Evolutionary conservation across 2,888 invertebrate species (phyloP), one percentile per base, ranked within the genome.

Genomic region (Maniola hyperantus): DNA sequence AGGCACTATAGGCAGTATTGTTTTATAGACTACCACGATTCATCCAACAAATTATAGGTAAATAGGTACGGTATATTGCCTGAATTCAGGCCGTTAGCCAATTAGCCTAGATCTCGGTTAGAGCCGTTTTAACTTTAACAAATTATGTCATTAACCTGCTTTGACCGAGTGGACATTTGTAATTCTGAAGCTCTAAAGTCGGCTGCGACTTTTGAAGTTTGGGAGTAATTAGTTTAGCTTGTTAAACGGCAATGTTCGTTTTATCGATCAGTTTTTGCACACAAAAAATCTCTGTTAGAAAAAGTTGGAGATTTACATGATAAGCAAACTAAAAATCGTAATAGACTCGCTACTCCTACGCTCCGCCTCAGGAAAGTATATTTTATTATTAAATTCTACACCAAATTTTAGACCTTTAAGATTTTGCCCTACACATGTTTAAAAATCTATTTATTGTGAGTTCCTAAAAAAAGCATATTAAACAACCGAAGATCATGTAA

Each of bases 111-210:
- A 65, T 65, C 46, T 15, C 10, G 50, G 26, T 61, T 39, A 39
- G 55, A 55, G 39, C 54, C n/a, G 51, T 39, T 61, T 39, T 55
- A 60, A 55, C 61, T 39, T 55, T 61, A 62, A 66, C 61, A 61
- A 66, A 66, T 66, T 55, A 55, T 42, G 53, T 55, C 26, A 55
- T 64, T 59, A 67, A 11, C 34, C 50, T 6, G 18, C 11, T 42
- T 54, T 26, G 42, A 57, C 13, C 15, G 51, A 13, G 10, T 62
- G 48, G 20, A 39, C 55, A 15, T 26, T 61, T 55, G 48, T 61
- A 61, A 66, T 44, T 58, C 51, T 11, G 18, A 39, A 34, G 50
- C 33, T 34, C 51, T 39, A 11, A 42, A 65, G 18, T 42, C 50
- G 50, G 42, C 62, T 62, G 42, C 18, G 44, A 55, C 34, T 42